Evolutionary conservation across 2,888 invertebrate genomes (phyloP).

Genomic region (Drosophila koepferae): DNA sequence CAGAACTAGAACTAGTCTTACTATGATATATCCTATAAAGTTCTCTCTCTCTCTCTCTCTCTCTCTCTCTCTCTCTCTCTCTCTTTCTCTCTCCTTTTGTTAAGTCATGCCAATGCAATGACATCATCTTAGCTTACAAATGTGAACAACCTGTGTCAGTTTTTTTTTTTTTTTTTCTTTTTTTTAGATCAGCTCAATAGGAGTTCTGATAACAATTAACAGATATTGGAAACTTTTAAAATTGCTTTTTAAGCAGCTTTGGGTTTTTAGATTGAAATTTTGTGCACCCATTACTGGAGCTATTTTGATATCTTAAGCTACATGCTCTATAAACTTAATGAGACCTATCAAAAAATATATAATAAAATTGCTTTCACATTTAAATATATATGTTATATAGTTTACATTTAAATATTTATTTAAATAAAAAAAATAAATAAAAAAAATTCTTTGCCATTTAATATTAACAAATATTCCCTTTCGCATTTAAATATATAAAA

Average conservation of each 20-base stretch:
- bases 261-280: background rate
- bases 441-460: too few species aligned
- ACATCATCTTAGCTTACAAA: slow-evolving; percentile 54
- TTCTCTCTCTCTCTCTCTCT: background rate
- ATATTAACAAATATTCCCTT: background rate
- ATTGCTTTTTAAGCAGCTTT: slow-evolving; percentile 7
- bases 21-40: slow-evolving; percentile 15
- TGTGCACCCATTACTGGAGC: background rate
- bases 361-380: background rate
- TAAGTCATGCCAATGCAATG: slow-evolving; percentile 42
- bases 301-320: background rate
- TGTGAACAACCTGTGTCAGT: slow-evolving; percentile 14
- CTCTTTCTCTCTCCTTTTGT: background rate
- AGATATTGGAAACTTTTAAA: background rate
- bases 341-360: background rate
- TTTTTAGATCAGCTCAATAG: slow-evolving; percentile 13
- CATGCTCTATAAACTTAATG: background rate
- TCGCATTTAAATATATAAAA: background rate
- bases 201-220: slow-evolving; percentile 10
- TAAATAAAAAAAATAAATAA: too few species aligned
- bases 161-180: background rate
- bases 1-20: slow-evolving; percentile 7
- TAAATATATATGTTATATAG: background rate
- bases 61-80: background rate
- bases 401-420: background rate